Base-by-base conservation (phyloP, 2,113 vertebrate genomes). In the Apistogramma diplotaenia region DNA sequence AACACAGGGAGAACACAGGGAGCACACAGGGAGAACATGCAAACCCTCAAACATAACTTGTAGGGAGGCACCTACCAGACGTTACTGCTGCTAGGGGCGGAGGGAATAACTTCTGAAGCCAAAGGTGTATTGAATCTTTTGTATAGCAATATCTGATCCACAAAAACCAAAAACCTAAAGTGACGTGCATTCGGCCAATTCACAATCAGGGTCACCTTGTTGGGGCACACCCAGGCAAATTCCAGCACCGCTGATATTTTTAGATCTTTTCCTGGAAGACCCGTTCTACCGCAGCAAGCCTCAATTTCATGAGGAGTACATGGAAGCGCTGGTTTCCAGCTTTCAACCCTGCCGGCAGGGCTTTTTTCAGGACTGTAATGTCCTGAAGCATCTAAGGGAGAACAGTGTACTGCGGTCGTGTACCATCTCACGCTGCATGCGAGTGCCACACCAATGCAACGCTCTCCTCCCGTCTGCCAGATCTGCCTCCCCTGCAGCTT, bases 361-460 rank as follows among this genome's bases (percentile, higher is more conserved):
- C 33, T 35, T 35, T 35, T 35, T 35, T 35, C 33, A 35, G 33
- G 33, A 35, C 61, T 67, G 21, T 19, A 1, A 67, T 27, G 15
- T 27, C 61, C 37, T 7, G 62, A 67, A 67, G 40, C 23, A 67
- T 67, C 18, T 46, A 7, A 46, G 61, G 21, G 43, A 67, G 8
- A 27, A 4, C 61, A 46, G 18, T 46, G 40, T 0, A 67, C 40
- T 19, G 23, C 16, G 40, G 15, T 46, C 5, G 35, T 0, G 1
- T 1, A n/a, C 23, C 60, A 40, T 62, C n/a, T 62, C 0, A 25
- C 11, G 60, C 0, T 1, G 12, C 1, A 12, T 23, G 60, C 40
- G 35, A 65, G 21, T 2, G 13, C 60, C n/a, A 40, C 4, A 62
- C 35, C 7, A 16, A 33, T 62, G 60, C 35, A 16, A 62, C 8